phyloP scores from a whole-genome alignment of 2,797 vertebrate genomes.

The Premnoplex brunnescens region DNA sequence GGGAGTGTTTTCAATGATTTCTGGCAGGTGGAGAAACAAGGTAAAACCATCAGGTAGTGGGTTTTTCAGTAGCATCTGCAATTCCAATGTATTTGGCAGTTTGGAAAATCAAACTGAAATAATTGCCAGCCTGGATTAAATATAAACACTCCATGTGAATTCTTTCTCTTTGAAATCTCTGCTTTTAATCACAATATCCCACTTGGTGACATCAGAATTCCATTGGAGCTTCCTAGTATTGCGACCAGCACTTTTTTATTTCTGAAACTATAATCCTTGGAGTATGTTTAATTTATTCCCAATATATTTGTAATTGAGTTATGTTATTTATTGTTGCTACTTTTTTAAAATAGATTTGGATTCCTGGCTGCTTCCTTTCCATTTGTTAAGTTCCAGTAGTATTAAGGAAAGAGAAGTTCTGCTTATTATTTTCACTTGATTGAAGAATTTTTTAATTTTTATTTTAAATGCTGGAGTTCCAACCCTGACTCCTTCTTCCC shows the following conservation, averaged over 20 bases:
- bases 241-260: neutral
- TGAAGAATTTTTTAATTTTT: neutral
- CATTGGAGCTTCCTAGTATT: neutral
- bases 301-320: neutral
- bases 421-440: neutral
- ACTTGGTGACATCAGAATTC: neutral
- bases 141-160: neutral
- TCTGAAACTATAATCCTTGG: neutral
- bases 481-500: neutral
- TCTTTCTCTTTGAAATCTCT: neutral
- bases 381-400: neutral
- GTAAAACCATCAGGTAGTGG: neutral
- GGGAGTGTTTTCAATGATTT: neutral
- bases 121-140: neutral
- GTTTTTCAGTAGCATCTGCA: neutral
- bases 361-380: neutral
- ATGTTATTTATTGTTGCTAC: neutral
- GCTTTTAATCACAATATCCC: neutral
- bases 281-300: neutral
- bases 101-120: neutral
- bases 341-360: neutral
- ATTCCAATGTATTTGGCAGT: neutral
- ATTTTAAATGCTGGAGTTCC: neutral
- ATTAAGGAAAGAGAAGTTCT: neutral
- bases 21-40: neutral